Conservation (phyloP, 1,140 invertebrate species). For the Drosophila ambigua region DNA sequence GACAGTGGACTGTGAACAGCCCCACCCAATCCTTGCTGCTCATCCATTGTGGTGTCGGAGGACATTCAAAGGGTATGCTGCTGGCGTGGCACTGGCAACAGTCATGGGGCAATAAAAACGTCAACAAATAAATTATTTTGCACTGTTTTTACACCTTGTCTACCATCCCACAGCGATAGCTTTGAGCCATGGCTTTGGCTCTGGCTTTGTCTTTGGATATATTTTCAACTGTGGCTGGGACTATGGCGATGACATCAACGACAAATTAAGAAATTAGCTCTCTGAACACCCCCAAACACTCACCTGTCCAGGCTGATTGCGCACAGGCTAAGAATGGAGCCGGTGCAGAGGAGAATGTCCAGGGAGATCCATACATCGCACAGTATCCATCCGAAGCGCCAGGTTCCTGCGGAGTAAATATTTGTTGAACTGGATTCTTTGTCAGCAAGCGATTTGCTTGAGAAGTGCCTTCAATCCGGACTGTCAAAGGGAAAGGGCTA, state of each 20-base stretch:
- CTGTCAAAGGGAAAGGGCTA: background rate
- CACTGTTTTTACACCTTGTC: conserved; percentile 70
- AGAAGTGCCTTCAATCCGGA: background rate
- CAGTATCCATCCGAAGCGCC: conserved; percentile 91
- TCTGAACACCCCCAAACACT: conserved; percentile 38
- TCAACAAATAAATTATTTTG: conserved; percentile 67
- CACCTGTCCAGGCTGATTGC: conserved; percentile 85
- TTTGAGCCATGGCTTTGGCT: conserved; percentile 16
- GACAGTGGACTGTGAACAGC: conserved; percentile 14
- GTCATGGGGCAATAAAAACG: conserved; percentile 69
- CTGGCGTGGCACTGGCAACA: conserved; percentile 33
- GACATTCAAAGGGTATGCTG: conserved; percentile 54
- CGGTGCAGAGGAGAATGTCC: conserved; percentile 96
- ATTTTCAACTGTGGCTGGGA: no score
- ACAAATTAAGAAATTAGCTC: conserved; percentile 54
- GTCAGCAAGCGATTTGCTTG: background rate
- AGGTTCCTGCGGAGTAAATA: conserved; percentile 86
- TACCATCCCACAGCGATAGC: conserved; percentile 38
- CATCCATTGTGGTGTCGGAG: conserved; percentile 20
- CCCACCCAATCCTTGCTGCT: conserved; percentile 37
- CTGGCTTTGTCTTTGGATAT: background rate
- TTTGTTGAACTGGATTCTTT: conserved; percentile 13
- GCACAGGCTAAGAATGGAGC: conserved; percentile 91
- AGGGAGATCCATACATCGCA: conserved; percentile 96
- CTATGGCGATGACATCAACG: conserved; percentile 53